phyloP scores from a whole-genome alignment of 2,888 invertebrate genomes.

The Congeria kusceri region DNA sequence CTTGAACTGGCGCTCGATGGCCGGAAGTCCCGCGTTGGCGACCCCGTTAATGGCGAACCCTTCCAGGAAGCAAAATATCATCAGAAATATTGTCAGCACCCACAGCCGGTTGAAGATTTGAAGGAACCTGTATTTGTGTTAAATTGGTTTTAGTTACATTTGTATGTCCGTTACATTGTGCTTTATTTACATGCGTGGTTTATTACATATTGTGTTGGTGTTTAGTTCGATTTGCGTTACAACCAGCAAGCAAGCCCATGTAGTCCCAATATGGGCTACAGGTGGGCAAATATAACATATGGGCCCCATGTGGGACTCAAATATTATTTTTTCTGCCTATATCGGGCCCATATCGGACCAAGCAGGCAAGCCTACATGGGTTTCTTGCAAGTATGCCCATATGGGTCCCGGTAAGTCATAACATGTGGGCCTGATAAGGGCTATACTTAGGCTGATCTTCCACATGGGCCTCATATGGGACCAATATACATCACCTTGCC shows the following conservation, averaged over 20 bases:
- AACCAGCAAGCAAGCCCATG: background rate
- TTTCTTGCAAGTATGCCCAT: no score
- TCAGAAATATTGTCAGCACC: slow-evolving; percentile 63
- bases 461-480: no score
- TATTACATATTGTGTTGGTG: background rate
- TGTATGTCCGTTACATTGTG: background rate
- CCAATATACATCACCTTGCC: no score
- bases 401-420: no score
- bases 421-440: no score
- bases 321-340: no score
- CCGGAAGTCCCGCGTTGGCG: slow-evolving; percentile 68
- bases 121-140: slow-evolving; percentile 51
- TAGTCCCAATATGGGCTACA: no score
- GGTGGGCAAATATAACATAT: no score
- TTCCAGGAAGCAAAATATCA: slow-evolving; percentile 70
- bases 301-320: no score
- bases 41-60: slow-evolving; percentile 75
- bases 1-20: slow-evolving; percentile 71
- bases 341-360: no score
- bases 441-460: no score
- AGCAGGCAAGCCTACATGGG: no score
- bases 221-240: slow-evolving; percentile 1
- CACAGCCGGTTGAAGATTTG: slow-evolving; percentile 64
- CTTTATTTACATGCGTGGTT: background rate
- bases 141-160: background rate